Base-by-base conservation (phyloP, 2,797 vertebrate genomes). In the Epinephelus malabaricus region DNA sequence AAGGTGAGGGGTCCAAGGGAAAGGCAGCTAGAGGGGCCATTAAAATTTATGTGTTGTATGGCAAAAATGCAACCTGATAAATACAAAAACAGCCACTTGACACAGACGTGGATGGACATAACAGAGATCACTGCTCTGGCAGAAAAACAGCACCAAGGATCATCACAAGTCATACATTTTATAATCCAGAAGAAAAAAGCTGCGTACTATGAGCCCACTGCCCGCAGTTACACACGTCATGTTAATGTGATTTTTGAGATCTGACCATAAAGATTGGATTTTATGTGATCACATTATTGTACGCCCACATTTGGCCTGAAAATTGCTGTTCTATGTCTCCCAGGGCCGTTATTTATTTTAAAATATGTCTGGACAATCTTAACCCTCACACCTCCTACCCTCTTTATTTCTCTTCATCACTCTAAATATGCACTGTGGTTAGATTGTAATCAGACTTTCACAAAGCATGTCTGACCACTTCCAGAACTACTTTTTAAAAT, bases 221-320 rank as follows among this genome's bases (percentile, higher is more conserved):
- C 67, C 68, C 74, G 46, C 55, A 76, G 38, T 74, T 70, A 79
- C 55, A 84, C 83, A 69, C 62, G 43, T 85, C 65, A 78, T 60
- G 11, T 84, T 73, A 70, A 76, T 65, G 72, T 60, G 73, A 86
- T 83, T 81, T 79, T 21, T 79, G 40, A 84, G 77, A 87, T 79
- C 6, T 59, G 43, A 88, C 65, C 69, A 79, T 85, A 89, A 89
- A 90, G 82, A 84, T 81, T 85, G 78, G 61, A 76, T 85, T 89
- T 92, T 85, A 90, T 82, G 51, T 58, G 85, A 89, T 90, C 84
- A 73, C 69, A 76, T 88, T 86, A 85, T 76, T 76, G 25, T 56
- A 85, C 58, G 34, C 63, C 78, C 76, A 85, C 66, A 71, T 81
- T 87, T 89, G 84, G 71, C 62, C 53, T 65, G 47, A 68, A 65